Percentiles rank a stretch among this genome's conserved stretches.
phyloP scores from a whole-genome alignment of 92 coral and sea anemone genomes.

The Meandrina meandrites region DNA sequence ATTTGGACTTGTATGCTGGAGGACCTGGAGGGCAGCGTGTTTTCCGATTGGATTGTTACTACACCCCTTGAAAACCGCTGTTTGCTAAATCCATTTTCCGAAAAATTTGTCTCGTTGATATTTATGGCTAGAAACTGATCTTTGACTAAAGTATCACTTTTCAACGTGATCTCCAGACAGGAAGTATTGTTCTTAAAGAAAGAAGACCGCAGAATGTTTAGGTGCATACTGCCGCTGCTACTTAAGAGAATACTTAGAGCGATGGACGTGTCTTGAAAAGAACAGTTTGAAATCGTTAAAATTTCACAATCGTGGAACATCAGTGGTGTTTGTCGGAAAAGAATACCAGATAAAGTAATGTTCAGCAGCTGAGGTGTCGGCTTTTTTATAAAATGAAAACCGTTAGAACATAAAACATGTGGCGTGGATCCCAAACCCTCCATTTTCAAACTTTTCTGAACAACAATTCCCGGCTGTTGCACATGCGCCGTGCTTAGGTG shows the following conservation, averaged over 20 bases:
- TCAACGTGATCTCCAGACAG: neutral
- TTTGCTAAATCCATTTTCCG: neutral
- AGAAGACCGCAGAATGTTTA: neutral
- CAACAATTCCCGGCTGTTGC: conserved; percentile 16
- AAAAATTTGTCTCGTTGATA: neutral
- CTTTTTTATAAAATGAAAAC: neutral
- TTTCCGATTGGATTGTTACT: neutral
- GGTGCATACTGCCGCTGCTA: neutral
- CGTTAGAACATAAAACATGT: neutral
- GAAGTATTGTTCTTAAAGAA: neutral
- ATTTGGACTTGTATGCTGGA: neutral
- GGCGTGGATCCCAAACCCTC: neutral
- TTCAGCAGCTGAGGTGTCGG: neutral
- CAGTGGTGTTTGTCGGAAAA: conserved; percentile 6
- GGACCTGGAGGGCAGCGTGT: neutral
- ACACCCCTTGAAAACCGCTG: neutral
- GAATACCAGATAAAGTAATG: conserved; percentile 2
- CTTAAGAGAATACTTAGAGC: neutral
- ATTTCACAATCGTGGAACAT: neutral
- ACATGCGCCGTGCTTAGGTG: neutral
- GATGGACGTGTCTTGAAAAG: neutral
- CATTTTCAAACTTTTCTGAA: conserved; percentile 29
- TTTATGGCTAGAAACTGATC: neutral
- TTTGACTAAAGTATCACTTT: neutral
- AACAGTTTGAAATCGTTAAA: neutral